Conservation (phyloP, 1,140 invertebrate genomes). For the Drosophila santomea region DNA sequence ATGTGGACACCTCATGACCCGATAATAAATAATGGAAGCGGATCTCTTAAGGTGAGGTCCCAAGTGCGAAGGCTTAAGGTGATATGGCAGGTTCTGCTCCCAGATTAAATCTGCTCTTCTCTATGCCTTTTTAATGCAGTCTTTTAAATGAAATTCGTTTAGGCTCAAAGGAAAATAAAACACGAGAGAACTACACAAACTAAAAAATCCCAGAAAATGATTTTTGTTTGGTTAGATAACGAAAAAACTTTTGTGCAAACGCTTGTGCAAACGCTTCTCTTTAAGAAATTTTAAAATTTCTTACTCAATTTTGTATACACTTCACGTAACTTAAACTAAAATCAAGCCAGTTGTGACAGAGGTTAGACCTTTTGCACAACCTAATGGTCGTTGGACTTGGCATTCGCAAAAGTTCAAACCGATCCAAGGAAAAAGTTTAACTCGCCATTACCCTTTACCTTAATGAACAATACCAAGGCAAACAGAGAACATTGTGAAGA, state of each 20-base stretch:
- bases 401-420: constrained; percentile 25
- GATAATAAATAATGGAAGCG: constrained; percentile 71
- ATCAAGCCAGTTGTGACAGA: constrained; percentile 5
- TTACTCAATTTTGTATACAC: no score
- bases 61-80: constrained; percentile 36
- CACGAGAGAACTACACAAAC: no score
- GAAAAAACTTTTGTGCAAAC: no score
- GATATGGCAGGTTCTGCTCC: constrained; percentile 12
- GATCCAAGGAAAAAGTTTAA: constrained; percentile 19
- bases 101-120: constrained; percentile 4
- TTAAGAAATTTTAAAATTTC: no score
- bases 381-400: constrained; percentile 30
- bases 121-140: neutral
- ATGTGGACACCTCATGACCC: constrained; percentile 44
- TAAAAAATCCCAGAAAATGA: no score
- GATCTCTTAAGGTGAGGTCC: constrained; percentile 21
- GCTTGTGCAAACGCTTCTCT: no score
- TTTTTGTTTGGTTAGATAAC: no score
- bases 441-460: constrained; percentile 31
- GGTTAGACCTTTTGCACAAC: constrained; percentile 7
- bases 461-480: constrained; percentile 37
- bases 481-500: constrained; percentile 31
- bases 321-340: neutral
- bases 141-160: neutral
- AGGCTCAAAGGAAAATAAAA: no score